Conservation (phyloP, 2,797 vertebrate species). For the Acridotheres tristis region DNA sequence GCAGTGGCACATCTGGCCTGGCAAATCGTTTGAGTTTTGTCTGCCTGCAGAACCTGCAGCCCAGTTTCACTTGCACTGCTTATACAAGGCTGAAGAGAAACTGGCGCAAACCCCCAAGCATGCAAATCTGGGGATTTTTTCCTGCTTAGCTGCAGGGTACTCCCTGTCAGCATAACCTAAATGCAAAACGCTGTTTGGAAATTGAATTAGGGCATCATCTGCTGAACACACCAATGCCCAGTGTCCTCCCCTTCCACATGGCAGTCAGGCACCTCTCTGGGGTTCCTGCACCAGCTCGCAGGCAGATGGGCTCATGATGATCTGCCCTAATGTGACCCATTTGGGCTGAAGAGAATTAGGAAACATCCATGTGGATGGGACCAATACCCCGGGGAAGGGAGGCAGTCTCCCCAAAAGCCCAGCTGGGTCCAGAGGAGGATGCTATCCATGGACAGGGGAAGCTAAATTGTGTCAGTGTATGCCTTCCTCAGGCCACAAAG, state of each 20-base stretch:
- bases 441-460: not conserved
- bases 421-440: not conserved
- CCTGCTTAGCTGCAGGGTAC: not conserved
- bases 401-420: not conserved
- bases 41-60: not conserved
- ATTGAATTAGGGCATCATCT: not conserved
- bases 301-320: not conserved
- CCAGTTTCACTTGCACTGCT: not conserved
- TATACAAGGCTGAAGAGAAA: not conserved
- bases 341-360: not conserved
- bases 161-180: conserved; percentile 20
- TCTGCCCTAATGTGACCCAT: not conserved
- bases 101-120: not conserved
- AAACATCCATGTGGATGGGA: not conserved
- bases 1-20: accelerated
- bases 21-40: not conserved
- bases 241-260: not conserved
- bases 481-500: not conserved
- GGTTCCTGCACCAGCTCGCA: not conserved
- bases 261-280: not conserved
- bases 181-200: not conserved
- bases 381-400: accelerated
- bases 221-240: not conserved
- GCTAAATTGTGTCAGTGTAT: not conserved
- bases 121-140: not conserved